Evolutionary conservation across 2,888 invertebrate genomes (phyloP).

Genomic region (Sicus ferrugineus): DNA sequence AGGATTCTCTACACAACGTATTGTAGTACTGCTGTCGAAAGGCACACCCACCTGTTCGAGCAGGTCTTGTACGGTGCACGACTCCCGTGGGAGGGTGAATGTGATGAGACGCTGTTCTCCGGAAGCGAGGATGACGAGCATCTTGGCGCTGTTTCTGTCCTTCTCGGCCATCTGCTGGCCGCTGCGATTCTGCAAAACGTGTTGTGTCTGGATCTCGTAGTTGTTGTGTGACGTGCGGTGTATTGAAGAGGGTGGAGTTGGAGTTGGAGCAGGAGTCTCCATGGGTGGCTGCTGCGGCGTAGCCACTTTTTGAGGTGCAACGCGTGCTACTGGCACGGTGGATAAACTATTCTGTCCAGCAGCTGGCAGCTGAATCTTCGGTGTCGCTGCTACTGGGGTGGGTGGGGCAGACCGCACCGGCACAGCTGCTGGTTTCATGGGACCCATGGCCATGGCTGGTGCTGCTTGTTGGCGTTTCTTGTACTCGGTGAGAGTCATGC

Average conservation of each 20-base stretch:
- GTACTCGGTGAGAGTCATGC: conserved; percentile 58
- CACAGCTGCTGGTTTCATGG: conserved; percentile 15
- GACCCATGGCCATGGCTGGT: background rate
- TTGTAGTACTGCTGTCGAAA: conserved; percentile 74
- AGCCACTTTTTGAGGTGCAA: conserved; percentile 45
- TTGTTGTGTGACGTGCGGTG: conserved; percentile 61
- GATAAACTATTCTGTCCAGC: conserved; percentile 40
- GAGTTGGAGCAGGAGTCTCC: conserved; percentile 1
- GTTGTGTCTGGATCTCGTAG: conserved; percentile 65
- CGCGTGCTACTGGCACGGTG: conserved; percentile 45
- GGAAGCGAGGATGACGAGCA: conserved; percentile 79
- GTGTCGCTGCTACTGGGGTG: conserved; percentile 35
- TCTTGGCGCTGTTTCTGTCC: conserved; percentile 72
- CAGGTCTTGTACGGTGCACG: conserved; percentile 83
- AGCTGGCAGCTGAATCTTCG: conserved; percentile 45
- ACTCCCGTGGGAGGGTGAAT: conserved; percentile 82
- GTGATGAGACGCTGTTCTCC: conserved; percentile 84
- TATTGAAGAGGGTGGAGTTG: conserved; percentile 51
- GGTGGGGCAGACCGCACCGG: conserved; percentile 38
- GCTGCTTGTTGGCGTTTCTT: conserved; percentile 51
- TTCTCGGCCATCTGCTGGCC: conserved; percentile 58
- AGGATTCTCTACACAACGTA: conserved; percentile 78
- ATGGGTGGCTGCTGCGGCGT: conserved; percentile 54
- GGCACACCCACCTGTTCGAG: conserved; percentile 79
- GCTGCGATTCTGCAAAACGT: conserved; percentile 60